phyloP scores from a whole-genome alignment of 2,113 vertebrate species.

The Tychaedon coryphoeus region DNA sequence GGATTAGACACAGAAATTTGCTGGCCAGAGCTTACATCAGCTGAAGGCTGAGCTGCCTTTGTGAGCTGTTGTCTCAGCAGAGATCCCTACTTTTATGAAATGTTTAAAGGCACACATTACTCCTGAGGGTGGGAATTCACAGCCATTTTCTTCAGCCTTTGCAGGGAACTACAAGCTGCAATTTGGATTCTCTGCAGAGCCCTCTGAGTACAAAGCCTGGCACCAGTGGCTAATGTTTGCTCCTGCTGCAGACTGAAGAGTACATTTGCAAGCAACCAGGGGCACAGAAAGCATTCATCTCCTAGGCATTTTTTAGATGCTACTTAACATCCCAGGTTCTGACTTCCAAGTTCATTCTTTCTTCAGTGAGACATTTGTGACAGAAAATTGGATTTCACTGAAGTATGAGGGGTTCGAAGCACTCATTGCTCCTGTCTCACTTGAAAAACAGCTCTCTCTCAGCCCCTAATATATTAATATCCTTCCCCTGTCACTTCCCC shows the following conservation, averaged over 20 bases:
- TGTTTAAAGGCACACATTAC: not conserved
- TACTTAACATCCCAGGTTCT: not conserved
- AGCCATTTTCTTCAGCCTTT: not conserved
- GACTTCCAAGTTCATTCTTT: not conserved
- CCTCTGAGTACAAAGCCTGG: not conserved
- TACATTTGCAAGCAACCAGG: not conserved
- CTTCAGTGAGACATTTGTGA: constrained; percentile 19
- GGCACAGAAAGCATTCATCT: not conserved
- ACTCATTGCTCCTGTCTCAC: constrained; percentile 43
- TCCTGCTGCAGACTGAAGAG: not conserved
- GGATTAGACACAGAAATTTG: not conserved
- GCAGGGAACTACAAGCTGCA: not conserved
- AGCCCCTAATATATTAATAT: constrained; percentile 50
- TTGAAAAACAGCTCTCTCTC: constrained; percentile 63
- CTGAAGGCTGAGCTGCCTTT: not conserved
- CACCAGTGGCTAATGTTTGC: not conserved
- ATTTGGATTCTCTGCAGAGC: constrained; percentile 6
- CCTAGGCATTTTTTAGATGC: not conserved
- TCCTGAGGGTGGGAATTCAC: not conserved
- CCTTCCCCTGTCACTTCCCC: not conserved
- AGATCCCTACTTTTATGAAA: not conserved
- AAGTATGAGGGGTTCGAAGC: constrained; percentile 60
- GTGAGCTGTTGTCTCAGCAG: not conserved
- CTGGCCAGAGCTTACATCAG: not conserved
- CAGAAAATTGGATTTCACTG: constrained; percentile 66